These are phyloP conservation scores for Muricea muricata DNA, from an alignment of 92 coral and sea anemone genomes.

Conservation along the genomic window DNA sequence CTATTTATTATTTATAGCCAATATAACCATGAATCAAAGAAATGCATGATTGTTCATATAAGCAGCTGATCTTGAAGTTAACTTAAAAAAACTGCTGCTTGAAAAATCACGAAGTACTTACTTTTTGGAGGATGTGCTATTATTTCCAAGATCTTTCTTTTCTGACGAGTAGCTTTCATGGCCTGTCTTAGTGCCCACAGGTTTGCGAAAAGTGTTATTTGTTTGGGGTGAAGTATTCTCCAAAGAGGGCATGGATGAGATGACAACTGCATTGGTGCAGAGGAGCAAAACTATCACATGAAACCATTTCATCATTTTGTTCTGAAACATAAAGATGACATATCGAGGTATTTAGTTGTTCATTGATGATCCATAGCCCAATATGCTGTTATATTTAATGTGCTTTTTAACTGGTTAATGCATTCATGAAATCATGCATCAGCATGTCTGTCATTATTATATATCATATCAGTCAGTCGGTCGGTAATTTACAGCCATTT, in stretches of 20 bases:
- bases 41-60: too few relatives aligned
- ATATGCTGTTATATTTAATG: background rate
- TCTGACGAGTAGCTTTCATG: background rate
- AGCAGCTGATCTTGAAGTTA: background rate
- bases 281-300: background rate
- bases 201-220: background rate
- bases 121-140: background rate
- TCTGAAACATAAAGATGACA: slow-evolving; percentile 35
- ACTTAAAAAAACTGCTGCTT: background rate
- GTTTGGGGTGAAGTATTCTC: background rate
- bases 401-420: background rate
- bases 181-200: background rate
- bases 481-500: background rate
- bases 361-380: background rate
- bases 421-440: background rate
- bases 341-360: slow-evolving; percentile 26
- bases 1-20: too few relatives aligned
- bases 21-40: too few relatives aligned
- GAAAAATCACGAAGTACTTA: background rate
- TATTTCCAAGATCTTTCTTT: background rate
- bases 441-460: background rate
- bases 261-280: background rate
- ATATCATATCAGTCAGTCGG: slow-evolving; percentile 15
- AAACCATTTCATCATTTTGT: slow-evolving; percentile 43
- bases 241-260: background rate